Percentiles rank a stretch among this genome's conserved stretches.
Conservation (phyloP, 2,888 invertebrate genomes). For the Notocelia uddmanniana region DNA sequence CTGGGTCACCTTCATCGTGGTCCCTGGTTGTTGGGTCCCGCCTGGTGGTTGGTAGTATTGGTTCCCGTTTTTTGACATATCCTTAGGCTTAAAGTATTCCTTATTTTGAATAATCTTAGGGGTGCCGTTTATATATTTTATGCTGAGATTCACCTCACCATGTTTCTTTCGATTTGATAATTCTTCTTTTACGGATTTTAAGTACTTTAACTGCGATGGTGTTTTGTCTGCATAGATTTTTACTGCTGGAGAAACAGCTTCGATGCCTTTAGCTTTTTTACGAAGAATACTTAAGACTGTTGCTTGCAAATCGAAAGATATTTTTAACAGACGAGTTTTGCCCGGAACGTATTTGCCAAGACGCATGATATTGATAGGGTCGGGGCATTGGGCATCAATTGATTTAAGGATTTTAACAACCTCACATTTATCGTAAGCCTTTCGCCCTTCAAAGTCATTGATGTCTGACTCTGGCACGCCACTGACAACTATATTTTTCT, state of each 20-base stretch:
- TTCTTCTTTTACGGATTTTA: neutral
- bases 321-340: neutral
- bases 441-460: neutral
- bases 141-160: neutral
- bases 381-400: neutral
- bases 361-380: neutral
- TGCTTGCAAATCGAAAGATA: neutral
- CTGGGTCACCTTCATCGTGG: neutral
- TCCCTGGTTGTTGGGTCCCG: too few relatives aligned
- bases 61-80: neutral
- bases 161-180: neutral
- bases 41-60: too few relatives aligned
- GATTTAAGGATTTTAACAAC: neutral
- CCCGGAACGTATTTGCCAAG: neutral
- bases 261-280: neutral
- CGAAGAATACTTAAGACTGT: neutral
- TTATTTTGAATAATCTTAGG: neutral
- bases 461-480: neutral
- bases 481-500: neutral
- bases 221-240: neutral
- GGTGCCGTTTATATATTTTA: neutral
- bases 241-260: neutral
- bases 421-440: neutral
- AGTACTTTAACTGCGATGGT: neutral
- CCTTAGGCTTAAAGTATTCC: too few relatives aligned